Percentiles rank a stretch among this genome's conserved stretches.
Evolutionary conservation across 2,797 vertebrate species (phyloP).

Genomic region (Salarias fasciatus): DNA sequence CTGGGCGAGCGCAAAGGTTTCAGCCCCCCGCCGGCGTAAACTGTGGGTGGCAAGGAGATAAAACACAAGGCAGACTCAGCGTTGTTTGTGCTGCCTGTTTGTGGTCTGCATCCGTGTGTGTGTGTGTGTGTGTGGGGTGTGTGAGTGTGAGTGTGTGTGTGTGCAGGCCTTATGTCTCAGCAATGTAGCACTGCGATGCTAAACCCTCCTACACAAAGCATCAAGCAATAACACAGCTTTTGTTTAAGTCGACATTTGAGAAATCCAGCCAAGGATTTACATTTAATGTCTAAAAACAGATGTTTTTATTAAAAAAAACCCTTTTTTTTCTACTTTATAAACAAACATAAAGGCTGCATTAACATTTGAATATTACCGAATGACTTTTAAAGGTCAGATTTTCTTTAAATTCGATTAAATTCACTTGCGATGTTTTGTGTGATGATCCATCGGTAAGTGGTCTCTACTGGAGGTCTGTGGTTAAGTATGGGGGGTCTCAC

Average conservation of each 20-base stretch:
- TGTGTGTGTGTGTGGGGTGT: slow-evolving; percentile 19
- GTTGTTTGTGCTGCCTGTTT: slow-evolving; percentile 80
- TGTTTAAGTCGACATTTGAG: slow-evolving; percentile 30
- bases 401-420: not conserved
- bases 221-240: slow-evolving; percentile 26
- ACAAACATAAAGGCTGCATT: not conserved
- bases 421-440: not conserved
- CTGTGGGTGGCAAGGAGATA: slow-evolving; percentile 82
- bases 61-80: slow-evolving; percentile 64
- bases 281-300: not conserved
- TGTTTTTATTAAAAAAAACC: not conserved
- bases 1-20: slow-evolving; percentile 58
- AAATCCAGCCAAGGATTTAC: slow-evolving; percentile 3
- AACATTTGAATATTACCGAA: not conserved
- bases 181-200: slow-evolving; percentile 46
- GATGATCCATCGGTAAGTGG: slow-evolving; percentile 16
- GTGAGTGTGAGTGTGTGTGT: slow-evolving; percentile 6
- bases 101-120: slow-evolving; percentile 62
- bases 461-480: slow-evolving; percentile 64
- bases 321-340: no score
- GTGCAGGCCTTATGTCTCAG: slow-evolving; percentile 59
- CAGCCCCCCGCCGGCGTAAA: slow-evolving; percentile 67
- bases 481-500: slow-evolving; percentile 68
- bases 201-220: slow-evolving; percentile 49
- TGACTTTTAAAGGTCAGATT: not conserved